Percentiles rank a stretch among this genome's conserved stretches.
These are phyloP conservation scores for Brachypodius melanocephalos DNA, from an alignment of 2,113 vertebrate genomes.

Conservation along the genomic window DNA sequence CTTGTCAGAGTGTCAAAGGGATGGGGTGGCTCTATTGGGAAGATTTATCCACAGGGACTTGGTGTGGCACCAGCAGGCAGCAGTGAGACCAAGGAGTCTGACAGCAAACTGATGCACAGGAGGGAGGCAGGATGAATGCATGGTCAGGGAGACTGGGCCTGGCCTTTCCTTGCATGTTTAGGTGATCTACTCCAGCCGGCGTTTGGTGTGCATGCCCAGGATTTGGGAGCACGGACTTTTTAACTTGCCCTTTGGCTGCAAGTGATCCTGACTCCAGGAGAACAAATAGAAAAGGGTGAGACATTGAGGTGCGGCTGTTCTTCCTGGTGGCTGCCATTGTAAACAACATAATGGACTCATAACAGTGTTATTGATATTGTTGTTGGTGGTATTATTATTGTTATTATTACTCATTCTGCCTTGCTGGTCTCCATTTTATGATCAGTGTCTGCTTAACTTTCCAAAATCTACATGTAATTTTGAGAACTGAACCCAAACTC, in stretches of 20 bases:
- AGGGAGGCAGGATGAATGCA: background rate
- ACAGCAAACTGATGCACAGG: background rate
- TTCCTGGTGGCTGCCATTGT: background rate
- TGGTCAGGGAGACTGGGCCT: rapidly evolving
- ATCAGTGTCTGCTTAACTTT: background rate
- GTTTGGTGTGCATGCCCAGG: background rate
- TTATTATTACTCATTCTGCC: background rate
- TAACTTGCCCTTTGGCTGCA: background rate
- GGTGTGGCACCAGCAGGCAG: background rate
- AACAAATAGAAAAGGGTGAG: background rate
- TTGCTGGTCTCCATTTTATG: background rate
- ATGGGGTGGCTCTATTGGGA: background rate
- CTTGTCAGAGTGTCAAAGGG: background rate
- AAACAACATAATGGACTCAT: background rate
- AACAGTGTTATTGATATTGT: background rate
- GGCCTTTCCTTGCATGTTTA: background rate
- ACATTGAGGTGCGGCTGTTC: rapidly evolving
- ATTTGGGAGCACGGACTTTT: background rate
- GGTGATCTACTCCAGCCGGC: background rate
- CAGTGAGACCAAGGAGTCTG: background rate
- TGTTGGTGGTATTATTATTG: background rate
- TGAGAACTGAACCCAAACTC: background rate
- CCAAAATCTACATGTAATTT: background rate
- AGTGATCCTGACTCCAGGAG: background rate
- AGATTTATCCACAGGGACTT: background rate